Conservation (phyloP, 1,140 invertebrate species). For the Maniola jurtina region DNA sequence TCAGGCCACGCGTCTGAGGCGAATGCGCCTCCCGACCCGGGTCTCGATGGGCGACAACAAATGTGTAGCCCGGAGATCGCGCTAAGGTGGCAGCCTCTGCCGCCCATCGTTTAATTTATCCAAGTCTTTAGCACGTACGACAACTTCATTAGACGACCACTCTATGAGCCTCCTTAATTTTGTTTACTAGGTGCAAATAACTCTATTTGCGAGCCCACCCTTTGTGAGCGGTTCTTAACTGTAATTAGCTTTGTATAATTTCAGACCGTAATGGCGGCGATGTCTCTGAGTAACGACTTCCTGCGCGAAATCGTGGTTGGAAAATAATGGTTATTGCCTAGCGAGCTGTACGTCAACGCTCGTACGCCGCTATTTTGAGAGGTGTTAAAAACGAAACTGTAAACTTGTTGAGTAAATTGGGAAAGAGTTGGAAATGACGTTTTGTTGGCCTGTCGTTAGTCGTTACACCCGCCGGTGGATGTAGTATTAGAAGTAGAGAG, state of each 20-base stretch:
- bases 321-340: slow-evolving; percentile 26
- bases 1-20: no score
- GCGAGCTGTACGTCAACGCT: slow-evolving; percentile 11
- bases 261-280: slow-evolving; percentile 21
- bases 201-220: slow-evolving; percentile 17
- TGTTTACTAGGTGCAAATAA: slow-evolving; percentile 30
- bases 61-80: no score
- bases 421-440: background rate
- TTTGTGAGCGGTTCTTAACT: slow-evolving; percentile 22
- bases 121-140: background rate
- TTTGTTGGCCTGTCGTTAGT: no score
- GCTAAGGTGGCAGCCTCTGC: no score
- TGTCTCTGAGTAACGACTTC: slow-evolving; percentile 26
- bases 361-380: slow-evolving; percentile 14
- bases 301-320: slow-evolving; percentile 22
- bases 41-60: no score
- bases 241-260: slow-evolving; percentile 34
- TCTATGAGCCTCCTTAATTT: slow-evolving; percentile 19
- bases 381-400: slow-evolving; percentile 13
- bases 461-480: no score
- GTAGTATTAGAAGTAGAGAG: no score
- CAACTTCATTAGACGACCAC: slow-evolving; percentile 9
- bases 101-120: background rate
- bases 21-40: no score
- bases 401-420: background rate